Evolutionary conservation across 2,888 invertebrate genomes (phyloP).

Genomic region (Litoditis marina): DNA sequence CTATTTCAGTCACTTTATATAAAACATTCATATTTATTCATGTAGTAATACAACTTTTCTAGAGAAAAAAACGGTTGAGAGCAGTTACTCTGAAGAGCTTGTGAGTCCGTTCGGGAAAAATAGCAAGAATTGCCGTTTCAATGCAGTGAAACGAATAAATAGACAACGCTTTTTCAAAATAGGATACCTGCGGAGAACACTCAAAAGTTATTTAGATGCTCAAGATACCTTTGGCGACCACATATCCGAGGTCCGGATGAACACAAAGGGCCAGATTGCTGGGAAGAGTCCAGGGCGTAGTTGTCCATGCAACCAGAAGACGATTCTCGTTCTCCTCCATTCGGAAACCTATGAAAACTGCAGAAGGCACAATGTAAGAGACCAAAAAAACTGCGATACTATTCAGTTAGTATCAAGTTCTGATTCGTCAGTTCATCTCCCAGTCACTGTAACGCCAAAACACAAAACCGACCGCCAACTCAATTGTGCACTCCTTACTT

Average conservation of each 20-base stretch:
- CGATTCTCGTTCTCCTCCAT: constrained; percentile 68
- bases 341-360: constrained; percentile 82
- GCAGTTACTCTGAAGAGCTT: too few relatives aligned
- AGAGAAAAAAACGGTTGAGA: too few relatives aligned
- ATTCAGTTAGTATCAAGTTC: background rate
- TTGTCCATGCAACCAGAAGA: constrained; percentile 88
- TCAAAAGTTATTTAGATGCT: too few relatives aligned
- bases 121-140: background rate
- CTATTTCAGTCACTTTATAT: constrained; percentile 47
- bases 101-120: too few relatives aligned
- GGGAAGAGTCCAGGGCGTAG: constrained; percentile 98
- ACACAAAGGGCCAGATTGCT: constrained; percentile 93
- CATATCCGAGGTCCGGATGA: constrained; percentile 79
- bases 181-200: too few relatives aligned
- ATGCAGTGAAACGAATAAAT: background rate
- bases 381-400: too few relatives aligned
- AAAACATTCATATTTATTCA: background rate
- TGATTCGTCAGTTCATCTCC: too few relatives aligned
- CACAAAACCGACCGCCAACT: too few relatives aligned
- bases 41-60: background rate
- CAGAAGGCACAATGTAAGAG: constrained; percentile 20
- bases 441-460: too few relatives aligned
- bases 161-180: too few relatives aligned
- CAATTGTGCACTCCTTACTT: too few relatives aligned
- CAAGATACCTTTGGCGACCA: constrained; percentile 31